Conservation (phyloP, 2,113 vertebrate species). For the Furnarius figulus region DNA sequence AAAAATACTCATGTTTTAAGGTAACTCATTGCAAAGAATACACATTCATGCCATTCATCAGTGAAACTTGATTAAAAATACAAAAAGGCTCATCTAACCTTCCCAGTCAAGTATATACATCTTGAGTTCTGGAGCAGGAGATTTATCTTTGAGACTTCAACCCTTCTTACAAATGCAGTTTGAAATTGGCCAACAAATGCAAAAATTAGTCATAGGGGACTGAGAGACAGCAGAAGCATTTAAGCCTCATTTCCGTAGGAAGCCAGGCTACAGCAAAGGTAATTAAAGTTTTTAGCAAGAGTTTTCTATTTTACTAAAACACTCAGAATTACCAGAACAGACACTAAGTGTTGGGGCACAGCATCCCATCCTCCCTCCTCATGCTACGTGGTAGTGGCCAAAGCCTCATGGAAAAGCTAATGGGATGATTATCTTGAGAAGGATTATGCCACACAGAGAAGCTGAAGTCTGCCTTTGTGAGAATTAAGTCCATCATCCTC, state of each 20-base stretch:
- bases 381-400: background rate
- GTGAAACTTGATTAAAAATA: background rate
- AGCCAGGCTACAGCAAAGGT: background rate
- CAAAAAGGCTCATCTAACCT: background rate
- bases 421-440: background rate
- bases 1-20: background rate
- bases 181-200: background rate
- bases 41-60: background rate
- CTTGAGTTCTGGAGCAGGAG: background rate
- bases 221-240: background rate
- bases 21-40: background rate
- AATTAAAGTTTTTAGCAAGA: constrained; percentile 2
- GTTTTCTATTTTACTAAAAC: background rate
- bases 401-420: constrained; percentile 7
- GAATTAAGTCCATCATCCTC: background rate
- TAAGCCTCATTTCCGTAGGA: background rate
- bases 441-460: constrained; percentile 17
- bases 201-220: background rate
- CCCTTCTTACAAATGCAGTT: background rate
- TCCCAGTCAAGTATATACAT: background rate
- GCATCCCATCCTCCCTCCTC: background rate
- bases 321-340: background rate
- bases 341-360: background rate
- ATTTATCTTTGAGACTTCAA: background rate
- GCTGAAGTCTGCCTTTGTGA: constrained; percentile 5